Evolutionary conservation across 2,888 invertebrate species (phyloP).

Genomic region (Podabrus alpinus): DNA sequence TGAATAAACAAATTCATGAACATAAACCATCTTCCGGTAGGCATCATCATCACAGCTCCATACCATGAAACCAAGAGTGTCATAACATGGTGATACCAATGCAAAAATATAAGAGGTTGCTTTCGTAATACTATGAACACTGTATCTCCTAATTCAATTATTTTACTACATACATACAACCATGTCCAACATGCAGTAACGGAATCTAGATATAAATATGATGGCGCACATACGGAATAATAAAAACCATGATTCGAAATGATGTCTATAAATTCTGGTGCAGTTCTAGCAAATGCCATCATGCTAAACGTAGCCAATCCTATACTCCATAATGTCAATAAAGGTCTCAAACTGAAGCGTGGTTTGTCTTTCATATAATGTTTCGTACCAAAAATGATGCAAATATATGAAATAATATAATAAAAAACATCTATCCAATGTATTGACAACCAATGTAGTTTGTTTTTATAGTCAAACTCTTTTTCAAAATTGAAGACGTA

Average conservation of each 20-base stretch:
- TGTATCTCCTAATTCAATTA: slow-evolving; percentile 95
- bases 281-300: slow-evolving; percentile 88
- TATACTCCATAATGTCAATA: slow-evolving; percentile 91
- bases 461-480: too few relatives aligned
- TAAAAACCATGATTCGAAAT: slow-evolving; percentile 88
- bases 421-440: too few relatives aligned
- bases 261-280: slow-evolving; percentile 90
- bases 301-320: slow-evolving; percentile 92
- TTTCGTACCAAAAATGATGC: too few relatives aligned
- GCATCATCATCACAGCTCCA: slow-evolving; percentile 86
- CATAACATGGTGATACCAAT: slow-evolving; percentile 97
- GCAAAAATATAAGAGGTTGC: slow-evolving; percentile 90
- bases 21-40: slow-evolving; percentile 91
- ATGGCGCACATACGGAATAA: slow-evolving; percentile 94
- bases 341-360: slow-evolving; percentile 85
- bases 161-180: slow-evolving; percentile 95
- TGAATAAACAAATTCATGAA: slow-evolving; percentile 94
- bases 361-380: slow-evolving; percentile 94
- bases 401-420: slow-evolving; percentile 50
- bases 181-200: slow-evolving; percentile 98
- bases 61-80: slow-evolving; percentile 94
- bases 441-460: too few relatives aligned
- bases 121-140: slow-evolving; percentile 92
- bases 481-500: too few relatives aligned
- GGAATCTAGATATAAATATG: slow-evolving; percentile 89